Evolutionary conservation across 2,888 invertebrate species (phyloP), one percentile per base, ranked within the genome.

Genomic region (Pachydiplax longipennis): DNA sequence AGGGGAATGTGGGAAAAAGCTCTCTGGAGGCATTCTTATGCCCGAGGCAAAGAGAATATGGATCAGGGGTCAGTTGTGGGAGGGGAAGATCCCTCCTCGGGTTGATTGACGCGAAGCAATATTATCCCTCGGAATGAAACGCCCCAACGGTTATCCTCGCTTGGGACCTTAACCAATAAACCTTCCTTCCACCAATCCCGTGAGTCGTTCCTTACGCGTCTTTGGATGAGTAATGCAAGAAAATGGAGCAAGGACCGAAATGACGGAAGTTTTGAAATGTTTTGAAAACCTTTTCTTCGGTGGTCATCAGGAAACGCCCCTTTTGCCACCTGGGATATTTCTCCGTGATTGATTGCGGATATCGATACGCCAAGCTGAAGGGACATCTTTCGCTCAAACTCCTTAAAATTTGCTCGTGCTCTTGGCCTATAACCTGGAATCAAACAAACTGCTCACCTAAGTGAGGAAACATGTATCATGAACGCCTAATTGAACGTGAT

Each of bases 61-160:
- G 87, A 87, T 37, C 87, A 87, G 65, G 87, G 65, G 87, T 87
- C 87, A 87, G 87, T 61, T 40, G 12, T 22, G 31, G 73, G 12
- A 31, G 22, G 58, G n/a, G 31, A n/a, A n/a, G n/a, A n/a, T 31
- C 48, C 53, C 82, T 53, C 82, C n/a, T 13, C 37, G 13, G 58
- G 35, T 87, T 87, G 87, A 87, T 87, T 87, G 87, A 87, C 87
- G 87, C 87, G 87, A 35, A 37, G 87, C 87, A 87, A 87, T 87
- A 87, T 87, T 87, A 87, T 87, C 87, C 87, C 61, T 61, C 37
- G 87, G 87, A 87, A 87, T 87, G 87, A 87, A 87, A 87, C 83
- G 83, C 83, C 83, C 58, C 53, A 83, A 35, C 87, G 87, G 87
- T 87, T 58, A 87, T 87, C 87, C 87, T 61, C 87, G 87, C 65